Evolutionary conservation across 2,797 vertebrate genomes (phyloP), one percentile per base, ranked within the genome.

Genomic region (Lagorchestes hirsutus): DNA sequence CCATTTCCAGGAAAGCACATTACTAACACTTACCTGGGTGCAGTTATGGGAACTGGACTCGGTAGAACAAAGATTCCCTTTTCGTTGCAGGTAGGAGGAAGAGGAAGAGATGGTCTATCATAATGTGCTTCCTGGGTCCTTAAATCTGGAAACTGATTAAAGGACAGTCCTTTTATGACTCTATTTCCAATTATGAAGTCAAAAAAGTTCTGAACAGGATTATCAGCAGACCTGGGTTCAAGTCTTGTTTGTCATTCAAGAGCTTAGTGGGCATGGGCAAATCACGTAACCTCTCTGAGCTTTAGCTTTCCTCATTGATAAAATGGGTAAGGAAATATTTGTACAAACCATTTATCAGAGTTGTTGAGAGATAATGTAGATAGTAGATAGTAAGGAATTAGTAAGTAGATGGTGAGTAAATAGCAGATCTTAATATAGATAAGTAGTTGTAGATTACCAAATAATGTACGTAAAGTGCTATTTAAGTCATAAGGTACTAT

Each of bases 231-330:
- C n/a, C 54, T 50, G 29, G 28, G 4, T 92, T 29, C 29, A 55
- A 54, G 54, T 59, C 5, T 12, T 67, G 34, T 94, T 55, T 93
- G 54, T 29, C 13, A 13, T 92, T 91, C 31, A 90, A 24, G 13
- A 28, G n/a, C 31, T 93, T 1, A 55, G 0, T 90, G 95, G 74
- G 31, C 0, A 0, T 0, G 22, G 90, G 28, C 6, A 52, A 74
- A 93, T 46, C 40, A 29, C 91, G 59, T 54, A 67, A 59, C 16
- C 93, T 93, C 57, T 8, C 93, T 93, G 74, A 59, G 46, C 95
- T 56, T 93, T 46, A 92, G 90, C 95, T 11, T 62, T 57, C 40
- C 31, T 31, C 29, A n/a, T 52, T 0, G 6, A 46, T 67, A 67
- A 54, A 92, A 92, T 87, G 24, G 24, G 74, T 50, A 28, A 24